Evolutionary conservation across 2,888 invertebrate genomes (phyloP), one percentile per base, ranked within the genome.

Genomic region (Sarcophaga carnaria): DNA sequence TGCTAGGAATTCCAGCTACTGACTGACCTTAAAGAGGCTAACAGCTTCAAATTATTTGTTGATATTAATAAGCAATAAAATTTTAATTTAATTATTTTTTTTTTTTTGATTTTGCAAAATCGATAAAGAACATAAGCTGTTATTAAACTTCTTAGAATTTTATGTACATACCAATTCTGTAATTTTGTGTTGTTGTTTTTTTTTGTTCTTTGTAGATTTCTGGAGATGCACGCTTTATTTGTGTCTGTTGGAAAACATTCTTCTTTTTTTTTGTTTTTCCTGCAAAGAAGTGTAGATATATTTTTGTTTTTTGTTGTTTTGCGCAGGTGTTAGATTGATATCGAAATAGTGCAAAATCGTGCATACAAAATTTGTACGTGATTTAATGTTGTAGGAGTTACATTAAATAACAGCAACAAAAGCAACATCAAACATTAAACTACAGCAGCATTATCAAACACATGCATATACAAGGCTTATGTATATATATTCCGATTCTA

Each of bases 331-430:
- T 92, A 91, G 91, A 91, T 92, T 90, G 90, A 91, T 91, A 91
- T 92, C 89, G 87, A 92, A 92, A 92, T 92, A 92, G 92, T 92
- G 92, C 92, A 92, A 92, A 92, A 91, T 92, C 92, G 92, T 92
- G 92, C 91, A 90, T 88, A 89, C 90, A 88, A 92, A 92, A 92
- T 92, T 92, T 92, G 92, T 92, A 92, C 92, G 92, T 92, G 92
- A 92, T 92, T 92, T 91, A 91, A 91, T 91, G 92, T 90, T 92
- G 92, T 92, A 91, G 92, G 92, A 91, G 92, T 92, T 90, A 89
- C 88, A 91, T 88, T 89, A 86, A 84, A 84, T 77, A 84, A 69
- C 76, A 84, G 79, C 78, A 84, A 82, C 60, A 75, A 49, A 49
- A 79, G 14, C 63, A 79, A 22, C 49, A 71, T 14, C 47, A 20